Conservation (phyloP, 1,140 invertebrate genomes). For the Cyrtorhinus lividipennis region DNA sequence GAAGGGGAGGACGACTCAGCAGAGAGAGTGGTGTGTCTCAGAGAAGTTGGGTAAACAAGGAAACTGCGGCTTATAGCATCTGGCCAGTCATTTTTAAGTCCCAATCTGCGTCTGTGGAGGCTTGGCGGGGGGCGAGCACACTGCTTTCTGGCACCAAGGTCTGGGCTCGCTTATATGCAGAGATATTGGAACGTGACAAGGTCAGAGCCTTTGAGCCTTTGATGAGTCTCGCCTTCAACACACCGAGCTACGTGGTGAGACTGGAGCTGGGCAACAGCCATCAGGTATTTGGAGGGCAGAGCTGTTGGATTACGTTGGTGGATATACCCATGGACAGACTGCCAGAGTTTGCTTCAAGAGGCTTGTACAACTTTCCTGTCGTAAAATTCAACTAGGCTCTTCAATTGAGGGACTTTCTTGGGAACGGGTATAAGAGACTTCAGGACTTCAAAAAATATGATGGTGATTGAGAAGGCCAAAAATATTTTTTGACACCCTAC, state of each 20-base stretch:
- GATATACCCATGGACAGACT: neutral
- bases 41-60: no score
- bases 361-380: neutral
- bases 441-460: neutral
- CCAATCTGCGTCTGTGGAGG: no score
- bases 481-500: no score
- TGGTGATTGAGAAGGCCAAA: no score
- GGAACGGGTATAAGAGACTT: neutral
- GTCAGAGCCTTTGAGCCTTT: neutral
- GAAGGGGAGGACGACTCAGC: no score
- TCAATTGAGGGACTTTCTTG: neutral
- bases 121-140: no score
- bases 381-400: neutral
- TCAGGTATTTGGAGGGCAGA: neutral
- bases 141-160: neutral
- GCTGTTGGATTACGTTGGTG: neutral
- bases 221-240: neutral
- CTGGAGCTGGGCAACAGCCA: neutral
- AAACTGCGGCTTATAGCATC: no score
- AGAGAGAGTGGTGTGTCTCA: no score
- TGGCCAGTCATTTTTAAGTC: no score
- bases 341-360: neutral
- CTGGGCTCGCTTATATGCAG: neutral
- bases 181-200: neutral
- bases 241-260: neutral